phyloP scores from a whole-genome alignment of 2,797 vertebrate species.

The Rhinoraja longicauda region DNA sequence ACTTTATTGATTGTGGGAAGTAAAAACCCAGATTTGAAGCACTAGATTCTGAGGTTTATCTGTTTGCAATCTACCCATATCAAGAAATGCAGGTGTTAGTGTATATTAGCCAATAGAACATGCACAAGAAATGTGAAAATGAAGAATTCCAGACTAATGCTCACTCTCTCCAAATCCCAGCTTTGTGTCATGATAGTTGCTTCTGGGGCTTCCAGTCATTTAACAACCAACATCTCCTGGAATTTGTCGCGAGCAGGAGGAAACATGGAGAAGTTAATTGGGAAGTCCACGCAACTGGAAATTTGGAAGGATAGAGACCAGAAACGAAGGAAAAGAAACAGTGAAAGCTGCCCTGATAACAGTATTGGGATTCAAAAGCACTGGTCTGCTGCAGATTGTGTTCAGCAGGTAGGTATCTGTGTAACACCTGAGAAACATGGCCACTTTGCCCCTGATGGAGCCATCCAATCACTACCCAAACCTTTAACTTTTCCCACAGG shows the following conservation, averaged over 20 bases:
- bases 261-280: background rate
- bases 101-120: background rate
- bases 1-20: too few species aligned
- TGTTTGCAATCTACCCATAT: too few species aligned
- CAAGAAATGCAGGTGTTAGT: background rate
- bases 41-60: too few species aligned
- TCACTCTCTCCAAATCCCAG: background rate
- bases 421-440: background rate
- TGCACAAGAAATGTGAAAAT: background rate
- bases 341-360: background rate
- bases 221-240: background rate
- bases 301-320: background rate
- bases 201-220: background rate
- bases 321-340: background rate
- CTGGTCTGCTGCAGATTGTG: background rate
- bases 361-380: background rate
- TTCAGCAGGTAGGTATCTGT: background rate
- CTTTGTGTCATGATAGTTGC: background rate
- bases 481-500: background rate
- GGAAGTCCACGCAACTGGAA: background rate
- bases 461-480: background rate
- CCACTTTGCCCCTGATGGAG: background rate
- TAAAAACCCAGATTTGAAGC: too few species aligned
- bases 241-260: too few species aligned
- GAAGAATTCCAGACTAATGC: conserved; percentile 12